Evolutionary conservation across 2,888 invertebrate species (phyloP).

Genomic region (Acholoe squamosa): DNA sequence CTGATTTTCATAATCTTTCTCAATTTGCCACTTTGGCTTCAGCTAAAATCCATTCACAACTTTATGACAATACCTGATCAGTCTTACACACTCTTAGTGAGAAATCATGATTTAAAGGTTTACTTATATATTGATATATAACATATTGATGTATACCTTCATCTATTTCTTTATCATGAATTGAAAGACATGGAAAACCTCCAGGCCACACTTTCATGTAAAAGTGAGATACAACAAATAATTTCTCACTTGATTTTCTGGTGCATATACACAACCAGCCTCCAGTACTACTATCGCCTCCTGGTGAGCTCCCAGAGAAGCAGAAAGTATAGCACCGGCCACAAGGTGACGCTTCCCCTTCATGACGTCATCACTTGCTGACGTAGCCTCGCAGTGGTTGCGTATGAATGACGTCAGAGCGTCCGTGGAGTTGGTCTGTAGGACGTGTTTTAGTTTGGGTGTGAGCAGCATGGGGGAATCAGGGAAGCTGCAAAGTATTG

Average conservation of each 20-base stretch:
- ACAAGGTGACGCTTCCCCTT: slow-evolving; percentile 27
- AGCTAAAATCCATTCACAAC: too few species aligned
- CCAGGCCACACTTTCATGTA: too few species aligned
- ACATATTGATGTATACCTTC: too few species aligned
- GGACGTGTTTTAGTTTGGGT: background rate
- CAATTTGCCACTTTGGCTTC: too few species aligned
- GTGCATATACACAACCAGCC: background rate
- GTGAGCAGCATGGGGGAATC: background rate
- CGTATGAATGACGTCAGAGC: background rate
- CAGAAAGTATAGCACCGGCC: background rate
- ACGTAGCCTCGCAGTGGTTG: slow-evolving; percentile 3
- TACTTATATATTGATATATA: too few species aligned
- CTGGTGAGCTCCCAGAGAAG: background rate
- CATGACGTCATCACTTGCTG: background rate
- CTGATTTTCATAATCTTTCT: too few species aligned
- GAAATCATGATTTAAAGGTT: too few species aligned
- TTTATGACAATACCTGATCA: too few species aligned
- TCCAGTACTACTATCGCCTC: background rate
- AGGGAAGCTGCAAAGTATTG: slow-evolving; percentile 46
- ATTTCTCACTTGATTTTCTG: slow-evolving; percentile 18
- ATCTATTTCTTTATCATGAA: too few species aligned
- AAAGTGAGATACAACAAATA: too few species aligned
- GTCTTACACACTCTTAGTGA: too few species aligned
- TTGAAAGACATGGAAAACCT: too few species aligned
- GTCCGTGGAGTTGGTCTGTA: background rate